Conservation (phyloP, 1,140 invertebrate genomes). For the Panonychus citri region DNA sequence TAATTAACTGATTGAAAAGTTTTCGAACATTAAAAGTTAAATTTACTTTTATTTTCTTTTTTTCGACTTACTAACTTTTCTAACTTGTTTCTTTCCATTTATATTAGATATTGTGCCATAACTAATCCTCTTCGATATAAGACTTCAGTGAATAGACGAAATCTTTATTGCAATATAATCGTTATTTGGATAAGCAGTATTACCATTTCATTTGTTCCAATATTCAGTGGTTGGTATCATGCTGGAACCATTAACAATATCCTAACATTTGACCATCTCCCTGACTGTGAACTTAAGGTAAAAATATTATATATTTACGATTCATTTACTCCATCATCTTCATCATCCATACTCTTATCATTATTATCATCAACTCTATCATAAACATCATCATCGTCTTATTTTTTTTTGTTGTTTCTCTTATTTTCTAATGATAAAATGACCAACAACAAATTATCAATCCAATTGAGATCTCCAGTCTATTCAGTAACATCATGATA, state of each 20-base stretch:
- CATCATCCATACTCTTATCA: background rate
- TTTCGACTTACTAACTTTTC: background rate
- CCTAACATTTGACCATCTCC: conserved; percentile 19
- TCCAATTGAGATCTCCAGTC: too few relatives aligned
- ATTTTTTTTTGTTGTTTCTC: background rate
- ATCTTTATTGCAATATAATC: conserved; percentile 58
- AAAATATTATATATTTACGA: too few relatives aligned
- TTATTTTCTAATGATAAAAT: background rate
- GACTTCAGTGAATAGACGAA: conserved; percentile 52
- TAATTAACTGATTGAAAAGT: too few relatives aligned
- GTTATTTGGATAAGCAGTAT: conserved; percentile 71
- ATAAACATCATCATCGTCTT: too few relatives aligned
- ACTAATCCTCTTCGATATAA: conserved; percentile 72
- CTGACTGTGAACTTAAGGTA: conserved; percentile 9
- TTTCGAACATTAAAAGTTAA: too few relatives aligned
- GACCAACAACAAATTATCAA: background rate
- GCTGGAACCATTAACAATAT: conserved; percentile 25
- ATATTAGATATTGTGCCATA: conserved; percentile 40
- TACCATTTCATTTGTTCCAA: conserved; percentile 62
- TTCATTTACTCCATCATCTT: background rate
- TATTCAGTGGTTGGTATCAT: conserved; percentile 60
- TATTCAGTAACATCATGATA: too few relatives aligned
- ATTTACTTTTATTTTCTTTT: background rate
- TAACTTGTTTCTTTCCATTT: background rate
- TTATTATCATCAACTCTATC: background rate